Conservation (phyloP, 2,797 vertebrate genomes). For the Sebastes melanostomus region DNA sequence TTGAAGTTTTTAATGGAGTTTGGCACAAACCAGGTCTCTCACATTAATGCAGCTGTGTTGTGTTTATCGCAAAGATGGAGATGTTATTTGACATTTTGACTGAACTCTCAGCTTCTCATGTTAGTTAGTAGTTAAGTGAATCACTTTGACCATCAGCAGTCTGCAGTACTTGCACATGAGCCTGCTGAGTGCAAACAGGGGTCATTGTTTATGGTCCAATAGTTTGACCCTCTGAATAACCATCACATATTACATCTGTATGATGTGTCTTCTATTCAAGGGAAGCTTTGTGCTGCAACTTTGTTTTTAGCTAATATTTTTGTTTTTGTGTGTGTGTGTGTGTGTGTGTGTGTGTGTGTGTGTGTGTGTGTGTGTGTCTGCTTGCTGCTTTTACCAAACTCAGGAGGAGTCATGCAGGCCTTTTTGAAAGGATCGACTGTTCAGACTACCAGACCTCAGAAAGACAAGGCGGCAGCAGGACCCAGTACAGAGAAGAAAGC, state of each 20-base stretch:
- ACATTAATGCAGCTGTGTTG: background rate
- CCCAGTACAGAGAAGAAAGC: conserved; percentile 86
- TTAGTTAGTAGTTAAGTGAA: background rate
- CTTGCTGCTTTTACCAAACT: background rate
- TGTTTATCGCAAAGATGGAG: background rate
- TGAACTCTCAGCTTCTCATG: background rate
- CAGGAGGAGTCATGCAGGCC: conserved; percentile 87
- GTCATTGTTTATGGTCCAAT: background rate
- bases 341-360: background rate
- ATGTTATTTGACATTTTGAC: background rate
- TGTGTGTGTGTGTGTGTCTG: background rate
- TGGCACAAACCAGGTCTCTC: background rate
- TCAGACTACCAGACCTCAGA: conserved; percentile 81
- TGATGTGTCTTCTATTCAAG: background rate
- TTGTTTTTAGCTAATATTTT: background rate
- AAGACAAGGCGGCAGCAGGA: conserved; percentile 84
- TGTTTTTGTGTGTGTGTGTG: background rate
- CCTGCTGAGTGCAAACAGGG: too few species aligned
- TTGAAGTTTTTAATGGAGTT: background rate
- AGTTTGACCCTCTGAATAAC: background rate
- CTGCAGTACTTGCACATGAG: too few species aligned
- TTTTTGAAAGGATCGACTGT: conserved; percentile 89
- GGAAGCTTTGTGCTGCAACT: background rate
- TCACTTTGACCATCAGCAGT: too few species aligned
- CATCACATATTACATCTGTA: background rate